Evolutionary conservation across 2,888 invertebrate genomes (phyloP).

Genomic region (Tenthredo notha): DNA sequence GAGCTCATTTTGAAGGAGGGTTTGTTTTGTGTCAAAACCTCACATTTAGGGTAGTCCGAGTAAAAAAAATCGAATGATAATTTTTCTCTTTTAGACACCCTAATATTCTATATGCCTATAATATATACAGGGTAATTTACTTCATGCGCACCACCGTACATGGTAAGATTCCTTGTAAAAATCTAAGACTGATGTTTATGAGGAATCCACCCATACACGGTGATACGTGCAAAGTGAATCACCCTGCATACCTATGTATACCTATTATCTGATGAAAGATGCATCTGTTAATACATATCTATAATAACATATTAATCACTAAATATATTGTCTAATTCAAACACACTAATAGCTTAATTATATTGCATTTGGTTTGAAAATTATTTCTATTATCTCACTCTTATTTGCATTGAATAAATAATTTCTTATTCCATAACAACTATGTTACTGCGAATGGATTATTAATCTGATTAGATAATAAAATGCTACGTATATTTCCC

Average conservation of each 20-base stretch:
- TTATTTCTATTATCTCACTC: neutral
- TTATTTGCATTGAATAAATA: conserved; percentile 15
- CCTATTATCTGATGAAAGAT: neutral
- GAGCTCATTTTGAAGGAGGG: too few relatives aligned
- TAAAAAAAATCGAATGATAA: too few relatives aligned
- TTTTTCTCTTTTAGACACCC: neutral
- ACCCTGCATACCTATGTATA: neutral
- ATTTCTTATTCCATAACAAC: conserved; percentile 4
- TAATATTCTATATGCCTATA: neutral
- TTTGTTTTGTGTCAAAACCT: too few relatives aligned
- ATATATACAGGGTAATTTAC: neutral
- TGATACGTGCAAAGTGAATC: too few relatives aligned
- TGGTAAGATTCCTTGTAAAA: too few relatives aligned
- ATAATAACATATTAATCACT: conserved; percentile 27
- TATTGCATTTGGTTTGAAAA: conserved; percentile 23
- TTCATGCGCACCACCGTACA: too few relatives aligned
- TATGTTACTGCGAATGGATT: conserved; percentile 1
- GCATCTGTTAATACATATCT: neutral
- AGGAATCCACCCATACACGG: too few relatives aligned
- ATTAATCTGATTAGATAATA: neutral
- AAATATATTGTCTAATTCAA: conserved; percentile 39
- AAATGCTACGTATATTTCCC: neutral
- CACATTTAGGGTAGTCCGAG: too few relatives aligned
- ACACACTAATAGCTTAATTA: conserved; percentile 28
- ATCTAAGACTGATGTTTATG: too few relatives aligned